Base-by-base conservation (phyloP, 1,140 invertebrate species). In the Dreissena polymorpha region DNA sequence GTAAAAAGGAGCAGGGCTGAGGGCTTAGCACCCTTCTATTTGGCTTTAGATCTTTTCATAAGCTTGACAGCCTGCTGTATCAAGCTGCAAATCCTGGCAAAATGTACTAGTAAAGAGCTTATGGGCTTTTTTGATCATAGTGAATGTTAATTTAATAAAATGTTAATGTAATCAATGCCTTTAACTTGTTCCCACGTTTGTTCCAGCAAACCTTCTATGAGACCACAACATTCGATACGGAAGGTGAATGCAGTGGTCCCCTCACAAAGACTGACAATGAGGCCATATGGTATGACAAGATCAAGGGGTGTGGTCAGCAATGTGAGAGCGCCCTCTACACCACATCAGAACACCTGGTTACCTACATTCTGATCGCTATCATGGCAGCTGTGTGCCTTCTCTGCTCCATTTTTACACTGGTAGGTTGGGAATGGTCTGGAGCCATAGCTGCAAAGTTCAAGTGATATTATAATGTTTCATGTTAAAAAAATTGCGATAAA, bases 251-350 rank as follows among this genome's bases (percentile, higher is more conserved):
- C 92, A 93, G 96, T 86, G 91, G 94, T 63, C 98, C 97, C 0
- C 93, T 99, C 53, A 95, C 98, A 29, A 95, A 95, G 65, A 97
- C 97, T 0, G 96, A 97, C 83, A 96, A 96, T 89, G 91, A 94
- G 27, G 93, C 95, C 39, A 97, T 96, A 88, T 97, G 96, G 94
- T 98, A 97, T 93, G 95, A 96, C 86, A 97, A 96, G 71, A 95
- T 98, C 85, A 96, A 98, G 84, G 97, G 97, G 0, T 99, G 98
- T 94, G 97, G 97, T 10, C 92, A 97, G 0, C 96, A 96, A 60
- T 99, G 98, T 92, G 95, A 96, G 86, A 96, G 98, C 93, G 97
- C 97, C 0, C 92, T 97, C 16, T 98, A 96, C 91, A 96, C 95
- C 0, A 94, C 95, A 53, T 95, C 96, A 83, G 97, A 98, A 91